Percentiles rank a stretch among this genome's conserved stretches.
These are phyloP conservation scores for Phyllotreta cruciferae DNA, from an alignment of 2,888 invertebrate genomes.

Conservation along the genomic window DNA sequence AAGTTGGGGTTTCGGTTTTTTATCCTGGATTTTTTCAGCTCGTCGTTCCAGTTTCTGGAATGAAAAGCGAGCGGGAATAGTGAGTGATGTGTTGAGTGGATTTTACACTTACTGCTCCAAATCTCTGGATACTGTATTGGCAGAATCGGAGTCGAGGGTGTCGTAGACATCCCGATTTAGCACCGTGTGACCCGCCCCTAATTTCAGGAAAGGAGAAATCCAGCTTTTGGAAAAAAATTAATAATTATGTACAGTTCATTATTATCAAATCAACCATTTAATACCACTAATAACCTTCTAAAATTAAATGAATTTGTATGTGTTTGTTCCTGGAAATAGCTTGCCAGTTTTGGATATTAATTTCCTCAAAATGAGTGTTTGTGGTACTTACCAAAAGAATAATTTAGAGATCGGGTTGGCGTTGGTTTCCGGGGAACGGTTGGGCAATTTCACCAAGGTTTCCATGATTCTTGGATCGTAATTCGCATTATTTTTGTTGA, in stretches of 20 bases:
- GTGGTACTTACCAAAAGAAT: conserved; percentile 22
- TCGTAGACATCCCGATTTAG: conserved; percentile 72
- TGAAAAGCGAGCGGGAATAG: too few species aligned
- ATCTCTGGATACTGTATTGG: conserved; percentile 68
- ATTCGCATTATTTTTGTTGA: too few species aligned
- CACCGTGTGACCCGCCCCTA: conserved; percentile 68
- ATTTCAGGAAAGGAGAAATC: conserved; percentile 68
- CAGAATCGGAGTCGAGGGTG: conserved; percentile 66
- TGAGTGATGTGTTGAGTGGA: too few species aligned
- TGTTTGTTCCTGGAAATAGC: too few species aligned
- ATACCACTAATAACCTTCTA: too few species aligned
- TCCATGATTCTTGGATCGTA: conserved; percentile 16
- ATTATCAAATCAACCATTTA: too few species aligned
- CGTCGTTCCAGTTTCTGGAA: conserved; percentile 56
- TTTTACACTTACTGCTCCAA: conserved; percentile 68
- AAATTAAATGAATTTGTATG: too few species aligned
- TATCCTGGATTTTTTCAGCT: conserved; percentile 48
- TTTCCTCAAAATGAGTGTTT: not conserved
- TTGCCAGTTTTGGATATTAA: too few species aligned
- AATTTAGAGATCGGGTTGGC: conserved; percentile 23
- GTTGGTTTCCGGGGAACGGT: conserved; percentile 22
- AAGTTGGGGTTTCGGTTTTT: conserved; percentile 50
- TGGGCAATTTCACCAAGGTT: conserved; percentile 16
- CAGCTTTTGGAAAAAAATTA: conserved; percentile 62
- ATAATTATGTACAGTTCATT: too few species aligned